A percentile compares a stretch with the other conserved stretches of the same genome.
phyloP scores from a whole-genome alignment of 2,888 invertebrate genomes.

The Anagyrus pseudococci region DNA sequence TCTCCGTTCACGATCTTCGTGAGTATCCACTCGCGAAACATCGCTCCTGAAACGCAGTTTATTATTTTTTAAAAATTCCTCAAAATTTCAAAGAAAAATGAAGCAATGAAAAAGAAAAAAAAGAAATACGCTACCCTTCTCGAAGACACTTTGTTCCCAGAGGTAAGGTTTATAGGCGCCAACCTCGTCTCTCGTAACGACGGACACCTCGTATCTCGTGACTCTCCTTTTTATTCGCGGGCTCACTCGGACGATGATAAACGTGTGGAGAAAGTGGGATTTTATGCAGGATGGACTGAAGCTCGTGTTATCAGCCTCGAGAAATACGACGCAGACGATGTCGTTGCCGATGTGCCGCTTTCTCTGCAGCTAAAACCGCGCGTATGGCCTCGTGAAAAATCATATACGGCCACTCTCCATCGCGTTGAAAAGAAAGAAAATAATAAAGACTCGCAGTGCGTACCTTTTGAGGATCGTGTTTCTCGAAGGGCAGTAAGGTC shows the following conservation, averaged over 20 bases:
- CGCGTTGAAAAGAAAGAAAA: background rate
- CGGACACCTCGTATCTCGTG: slow-evolving; percentile 89
- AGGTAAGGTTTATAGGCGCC: slow-evolving; percentile 95
- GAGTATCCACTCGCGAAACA: slow-evolving; percentile 93
- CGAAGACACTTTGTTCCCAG: slow-evolving; percentile 94
- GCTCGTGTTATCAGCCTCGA: slow-evolving; percentile 90
- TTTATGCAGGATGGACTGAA: slow-evolving; percentile 95
- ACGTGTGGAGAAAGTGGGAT: slow-evolving; percentile 93
- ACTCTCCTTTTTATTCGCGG: slow-evolving; percentile 86
- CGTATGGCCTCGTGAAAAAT: background rate
- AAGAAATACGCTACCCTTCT: slow-evolving; percentile 68
- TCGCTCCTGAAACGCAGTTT: slow-evolving; percentile 68
- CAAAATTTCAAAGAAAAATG: background rate
- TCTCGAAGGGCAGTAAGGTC: slow-evolving; percentile 88
- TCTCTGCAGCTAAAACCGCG: slow-evolving; percentile 72
- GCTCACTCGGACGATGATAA: slow-evolving; percentile 88
- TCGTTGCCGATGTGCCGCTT: slow-evolving; percentile 95
- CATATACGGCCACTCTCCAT: background rate
- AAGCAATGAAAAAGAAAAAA: background rate
- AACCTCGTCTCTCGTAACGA: slow-evolving; percentile 92
- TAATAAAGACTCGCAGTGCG: background rate
- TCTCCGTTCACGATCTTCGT: slow-evolving; percentile 95
- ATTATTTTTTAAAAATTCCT: too few species aligned
- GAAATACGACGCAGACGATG: slow-evolving; percentile 92
- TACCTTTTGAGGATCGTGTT: slow-evolving; percentile 89